Evolutionary conservation across 2,888 invertebrate genomes (phyloP).

Genomic region (Brachyptera putata): DNA sequence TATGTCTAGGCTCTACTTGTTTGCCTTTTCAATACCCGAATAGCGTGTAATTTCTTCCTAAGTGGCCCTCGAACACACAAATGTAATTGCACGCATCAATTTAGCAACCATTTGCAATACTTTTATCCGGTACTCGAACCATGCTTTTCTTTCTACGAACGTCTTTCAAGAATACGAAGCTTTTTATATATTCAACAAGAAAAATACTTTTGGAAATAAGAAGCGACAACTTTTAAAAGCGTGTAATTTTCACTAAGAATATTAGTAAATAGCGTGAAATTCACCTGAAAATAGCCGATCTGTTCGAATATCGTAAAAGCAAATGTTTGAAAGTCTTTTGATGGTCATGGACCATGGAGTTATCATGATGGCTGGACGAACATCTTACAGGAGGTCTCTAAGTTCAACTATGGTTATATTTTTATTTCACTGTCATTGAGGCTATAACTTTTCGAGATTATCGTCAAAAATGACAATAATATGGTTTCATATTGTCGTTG

Average conservation of each 20-base stretch:
- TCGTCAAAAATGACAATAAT: too few relatives aligned
- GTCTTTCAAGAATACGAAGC: slow-evolving; percentile 5
- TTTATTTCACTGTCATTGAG: too few relatives aligned
- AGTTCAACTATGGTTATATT: too few relatives aligned
- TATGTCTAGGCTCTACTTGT: neutral
- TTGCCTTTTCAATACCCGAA: neutral
- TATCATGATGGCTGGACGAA: too few relatives aligned
- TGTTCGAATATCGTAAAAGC: too few relatives aligned
- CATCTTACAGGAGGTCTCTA: too few relatives aligned
- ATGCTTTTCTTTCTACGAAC: slow-evolving; percentile 3
- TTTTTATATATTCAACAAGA: neutral
- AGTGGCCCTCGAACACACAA: slow-evolving; percentile 1
- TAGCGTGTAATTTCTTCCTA: slow-evolving; percentile 5
- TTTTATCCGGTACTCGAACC: neutral
- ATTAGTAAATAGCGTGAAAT: slow-evolving; percentile 19
- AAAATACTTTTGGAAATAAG: slow-evolving; percentile 6
- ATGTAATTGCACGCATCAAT: slow-evolving; percentile 20
- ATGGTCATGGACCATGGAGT: neutral
- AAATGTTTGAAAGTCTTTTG: neutral
- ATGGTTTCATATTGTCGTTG: too few relatives aligned
- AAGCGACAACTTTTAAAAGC: slow-evolving; percentile 3
- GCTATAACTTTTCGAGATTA: too few relatives aligned
- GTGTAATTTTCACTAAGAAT: slow-evolving; percentile 13
- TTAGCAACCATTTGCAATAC: slow-evolving; percentile 12
- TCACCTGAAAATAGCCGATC: slow-evolving; percentile 5